phyloP scores from a whole-genome alignment of 2,113 vertebrate genomes.

The Callocephalon fimbriatum region DNA sequence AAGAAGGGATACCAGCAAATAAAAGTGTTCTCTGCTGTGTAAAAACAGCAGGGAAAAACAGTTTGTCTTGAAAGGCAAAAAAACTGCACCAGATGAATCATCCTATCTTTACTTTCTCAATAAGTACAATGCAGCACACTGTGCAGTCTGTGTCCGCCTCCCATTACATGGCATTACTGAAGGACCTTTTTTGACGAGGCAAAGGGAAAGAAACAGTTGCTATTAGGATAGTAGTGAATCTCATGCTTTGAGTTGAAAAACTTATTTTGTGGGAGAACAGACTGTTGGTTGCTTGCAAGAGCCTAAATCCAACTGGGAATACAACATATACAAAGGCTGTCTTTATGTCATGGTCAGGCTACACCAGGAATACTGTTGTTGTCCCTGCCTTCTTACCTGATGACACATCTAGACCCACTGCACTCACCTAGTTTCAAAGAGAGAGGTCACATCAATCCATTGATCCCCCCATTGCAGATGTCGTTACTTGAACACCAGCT shows the following conservation, averaged over 20 bases:
- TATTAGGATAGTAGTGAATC: not conserved
- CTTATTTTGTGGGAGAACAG: not conserved
- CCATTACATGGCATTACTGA: not conserved
- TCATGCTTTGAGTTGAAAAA: not conserved
- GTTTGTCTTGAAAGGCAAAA: not conserved
- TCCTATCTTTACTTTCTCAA: not conserved
- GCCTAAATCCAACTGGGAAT: not conserved
- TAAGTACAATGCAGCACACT: fast-evolving
- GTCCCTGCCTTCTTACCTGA: not conserved
- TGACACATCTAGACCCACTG: not conserved
- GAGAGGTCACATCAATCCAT: fast-evolving
- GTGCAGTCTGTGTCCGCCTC: not conserved
- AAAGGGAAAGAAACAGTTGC: not conserved
- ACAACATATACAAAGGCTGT: fast-evolving
- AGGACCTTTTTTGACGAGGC: not conserved
- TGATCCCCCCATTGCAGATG: fast-evolving
- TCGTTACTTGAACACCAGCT: not conserved
- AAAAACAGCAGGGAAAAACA: not conserved
- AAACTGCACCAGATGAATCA: not conserved
- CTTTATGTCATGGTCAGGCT: not conserved
- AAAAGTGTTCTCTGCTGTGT: not conserved
- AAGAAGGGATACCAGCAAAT: not conserved
- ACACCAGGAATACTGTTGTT: not conserved
- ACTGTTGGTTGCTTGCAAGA: not conserved
- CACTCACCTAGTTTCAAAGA: not conserved